Evolutionary conservation across 2,797 vertebrate genomes (phyloP).

Genomic region (Enteromius unitaeniatus): DNA sequence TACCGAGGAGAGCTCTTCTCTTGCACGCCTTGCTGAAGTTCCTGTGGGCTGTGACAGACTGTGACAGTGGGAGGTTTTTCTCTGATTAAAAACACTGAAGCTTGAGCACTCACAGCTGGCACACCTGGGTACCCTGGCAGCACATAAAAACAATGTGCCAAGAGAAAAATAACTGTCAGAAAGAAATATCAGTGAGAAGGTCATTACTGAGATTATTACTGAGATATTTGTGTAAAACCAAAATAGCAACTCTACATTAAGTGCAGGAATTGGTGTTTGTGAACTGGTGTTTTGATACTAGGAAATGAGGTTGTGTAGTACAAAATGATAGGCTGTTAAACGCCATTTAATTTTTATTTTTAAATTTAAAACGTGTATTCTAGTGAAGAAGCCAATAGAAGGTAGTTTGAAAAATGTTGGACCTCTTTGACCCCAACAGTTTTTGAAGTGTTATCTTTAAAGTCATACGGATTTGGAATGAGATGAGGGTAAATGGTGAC

Average conservation of each 20-base stretch:
- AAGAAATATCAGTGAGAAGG: slow-evolving; percentile 48
- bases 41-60: slow-evolving; percentile 70
- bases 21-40: slow-evolving; percentile 67
- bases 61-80: slow-evolving; percentile 56
- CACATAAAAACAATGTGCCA: slow-evolving; percentile 51
- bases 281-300: neutral
- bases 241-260: neutral
- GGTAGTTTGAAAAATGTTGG: neutral
- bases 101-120: slow-evolving; percentile 72
- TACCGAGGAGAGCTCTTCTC: slow-evolving; percentile 36
- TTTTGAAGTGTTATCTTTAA: neutral
- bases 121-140: slow-evolving; percentile 77
- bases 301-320: neutral
- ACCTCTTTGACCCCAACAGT: no score
- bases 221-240: slow-evolving; percentile 25
- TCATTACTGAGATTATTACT: slow-evolving; percentile 49
- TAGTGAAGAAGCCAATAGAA: neutral
- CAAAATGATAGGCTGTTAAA: neutral
- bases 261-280: slow-evolving; percentile 2
- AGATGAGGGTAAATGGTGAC: neutral
- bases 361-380: neutral
- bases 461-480: neutral
- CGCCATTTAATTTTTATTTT: slow-evolving; percentile 1
- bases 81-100: slow-evolving; percentile 55
- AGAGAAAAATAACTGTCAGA: slow-evolving; percentile 50